Conservation (phyloP, 2,797 vertebrate species). For the Clarias pachynema region DNA sequence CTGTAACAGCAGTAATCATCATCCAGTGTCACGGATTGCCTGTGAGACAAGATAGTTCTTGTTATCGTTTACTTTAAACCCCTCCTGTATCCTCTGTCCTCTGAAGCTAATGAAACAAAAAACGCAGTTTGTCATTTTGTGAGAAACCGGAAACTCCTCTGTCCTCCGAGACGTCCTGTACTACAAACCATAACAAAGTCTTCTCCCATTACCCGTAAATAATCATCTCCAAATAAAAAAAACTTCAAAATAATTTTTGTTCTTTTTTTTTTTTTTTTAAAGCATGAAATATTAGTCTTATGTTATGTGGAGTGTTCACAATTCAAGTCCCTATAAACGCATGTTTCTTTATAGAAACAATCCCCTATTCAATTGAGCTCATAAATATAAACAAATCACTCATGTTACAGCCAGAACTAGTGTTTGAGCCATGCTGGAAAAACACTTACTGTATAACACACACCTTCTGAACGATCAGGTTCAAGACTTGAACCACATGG, state of each 20-base stretch:
- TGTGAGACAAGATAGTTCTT: not conserved
- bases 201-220: not conserved
- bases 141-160: not conserved
- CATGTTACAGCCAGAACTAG: not conserved
- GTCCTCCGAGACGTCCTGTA: not conserved
- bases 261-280: not conserved
- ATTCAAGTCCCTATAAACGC: not conserved
- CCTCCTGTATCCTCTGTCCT: not conserved
- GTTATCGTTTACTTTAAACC: not conserved
- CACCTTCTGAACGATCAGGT: not conserved
- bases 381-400: not conserved
- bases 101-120: not conserved
- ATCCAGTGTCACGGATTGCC: not conserved
- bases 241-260: not conserved
- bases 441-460: not conserved
- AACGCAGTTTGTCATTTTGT: not conserved
- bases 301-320: not conserved
- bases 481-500: not conserved
- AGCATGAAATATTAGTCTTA: no score
- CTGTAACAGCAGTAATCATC: not conserved
- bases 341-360: not conserved
- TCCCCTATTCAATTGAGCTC: not conserved
- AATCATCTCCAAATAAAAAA: not conserved
- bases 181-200: not conserved
- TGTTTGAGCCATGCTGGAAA: not conserved